These are phyloP conservation scores for Frankliniella fusca DNA, from an alignment of 2,888 invertebrate genomes.

Conservation along the genomic window DNA sequence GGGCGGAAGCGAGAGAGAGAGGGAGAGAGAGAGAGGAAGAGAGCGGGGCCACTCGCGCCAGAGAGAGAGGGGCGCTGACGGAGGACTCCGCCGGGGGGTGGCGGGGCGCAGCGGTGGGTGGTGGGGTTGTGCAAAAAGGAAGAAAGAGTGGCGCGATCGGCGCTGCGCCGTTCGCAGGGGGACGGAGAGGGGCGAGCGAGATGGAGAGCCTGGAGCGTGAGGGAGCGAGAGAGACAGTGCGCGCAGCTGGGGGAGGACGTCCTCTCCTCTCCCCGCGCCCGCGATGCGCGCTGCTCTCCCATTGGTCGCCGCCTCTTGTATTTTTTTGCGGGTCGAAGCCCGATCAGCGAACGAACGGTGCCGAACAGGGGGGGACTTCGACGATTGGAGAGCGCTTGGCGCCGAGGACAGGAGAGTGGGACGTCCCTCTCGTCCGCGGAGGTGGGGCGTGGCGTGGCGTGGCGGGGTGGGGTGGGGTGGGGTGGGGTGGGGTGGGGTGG, in stretches of 20 bases:
- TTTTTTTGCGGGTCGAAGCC: conserved; percentile 26
- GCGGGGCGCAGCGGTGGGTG: background rate
- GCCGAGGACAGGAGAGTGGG: background rate
- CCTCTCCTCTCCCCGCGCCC: no score
- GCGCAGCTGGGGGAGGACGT: background rate
- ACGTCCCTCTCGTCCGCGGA: background rate
- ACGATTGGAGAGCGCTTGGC: conserved; percentile 17
- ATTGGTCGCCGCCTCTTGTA: conserved; percentile 13
- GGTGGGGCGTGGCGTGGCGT: background rate
- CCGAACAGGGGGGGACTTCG: conserved; percentile 12
- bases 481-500: background rate
- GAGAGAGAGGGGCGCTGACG: no score
- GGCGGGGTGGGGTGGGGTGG: background rate
- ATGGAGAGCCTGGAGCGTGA: background rate
- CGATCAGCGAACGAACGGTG: conserved; percentile 21
- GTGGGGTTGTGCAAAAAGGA: conserved; percentile 2
- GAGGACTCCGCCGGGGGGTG: no score
- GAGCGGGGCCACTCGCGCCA: no score
- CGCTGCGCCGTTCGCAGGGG: conserved; percentile 11
- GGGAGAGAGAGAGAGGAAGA: no score
- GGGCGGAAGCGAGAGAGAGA: background rate
- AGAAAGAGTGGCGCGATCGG: conserved; percentile 17
- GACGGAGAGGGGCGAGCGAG: background rate
- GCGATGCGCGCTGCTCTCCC: background rate
- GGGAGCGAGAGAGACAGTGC: background rate